A percentile compares a stretch with the other conserved stretches of the same genome.
Evolutionary conservation across 1,140 invertebrate species (phyloP).

Genomic region (Aphaenogaster floridana): DNA sequence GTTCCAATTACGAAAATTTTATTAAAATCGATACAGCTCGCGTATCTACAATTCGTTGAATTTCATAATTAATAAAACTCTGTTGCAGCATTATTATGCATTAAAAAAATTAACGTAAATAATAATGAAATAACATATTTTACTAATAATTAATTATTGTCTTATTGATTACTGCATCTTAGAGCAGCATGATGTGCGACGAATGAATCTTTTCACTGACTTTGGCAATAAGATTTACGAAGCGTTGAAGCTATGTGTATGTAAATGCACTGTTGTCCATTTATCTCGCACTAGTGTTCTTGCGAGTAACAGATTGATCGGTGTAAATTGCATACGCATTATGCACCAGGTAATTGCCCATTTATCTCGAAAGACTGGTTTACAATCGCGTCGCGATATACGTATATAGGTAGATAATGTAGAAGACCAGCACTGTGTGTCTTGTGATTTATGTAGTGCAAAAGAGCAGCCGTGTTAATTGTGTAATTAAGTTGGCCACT

Average conservation of each 20-base stretch:
- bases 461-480: conserved; percentile 55
- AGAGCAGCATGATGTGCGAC: not conserved
- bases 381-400: conserved; percentile 21
- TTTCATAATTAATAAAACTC: conserved; percentile 42
- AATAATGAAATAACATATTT: conserved; percentile 27
- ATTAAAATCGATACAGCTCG: conserved; percentile 5
- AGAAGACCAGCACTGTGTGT: conserved; percentile 29
- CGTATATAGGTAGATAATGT: conserved; percentile 34
- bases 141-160: not conserved
- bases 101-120: not conserved
- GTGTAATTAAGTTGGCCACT: conserved; percentile 51
- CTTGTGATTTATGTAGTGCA: conserved; percentile 63
- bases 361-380: conserved; percentile 56
- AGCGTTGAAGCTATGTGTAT: not conserved
- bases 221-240: conserved; percentile 24
- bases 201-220: not conserved
- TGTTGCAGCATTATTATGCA: not conserved
- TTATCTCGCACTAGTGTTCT: conserved; percentile 28
- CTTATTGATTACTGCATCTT: not conserved
- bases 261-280: conserved; percentile 10
- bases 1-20: conserved; percentile 7
- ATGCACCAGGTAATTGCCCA: conserved; percentile 58
- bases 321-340: conserved; percentile 61
- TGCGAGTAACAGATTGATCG: conserved; percentile 57
- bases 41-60: not conserved